Percentiles rank a stretch among this genome's conserved stretches.
Evolutionary conservation across 1,140 invertebrate species (phyloP).

Genomic region (Drosophila rhopaloa): DNA sequence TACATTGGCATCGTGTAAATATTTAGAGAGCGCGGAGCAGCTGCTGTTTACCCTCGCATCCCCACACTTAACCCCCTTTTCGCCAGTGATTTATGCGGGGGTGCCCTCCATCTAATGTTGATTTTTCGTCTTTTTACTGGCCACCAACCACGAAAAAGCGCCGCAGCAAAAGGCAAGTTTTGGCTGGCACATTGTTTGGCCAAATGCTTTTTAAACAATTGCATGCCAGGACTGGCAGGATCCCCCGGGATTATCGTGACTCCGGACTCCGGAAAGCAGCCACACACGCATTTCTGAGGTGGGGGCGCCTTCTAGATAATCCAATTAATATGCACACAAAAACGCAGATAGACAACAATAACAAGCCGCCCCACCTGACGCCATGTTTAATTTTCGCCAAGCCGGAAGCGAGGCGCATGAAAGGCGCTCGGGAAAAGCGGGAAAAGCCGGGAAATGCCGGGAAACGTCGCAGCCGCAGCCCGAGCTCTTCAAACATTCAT

Average conservation of each 20-base stretch:
- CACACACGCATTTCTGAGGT: slow-evolving; percentile 27
- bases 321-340: slow-evolving; percentile 81
- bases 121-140: slow-evolving; percentile 73
- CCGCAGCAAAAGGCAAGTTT: slow-evolving; percentile 4
- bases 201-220: slow-evolving; percentile 83
- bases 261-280: slow-evolving; percentile 15
- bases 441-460: slow-evolving; percentile 26
- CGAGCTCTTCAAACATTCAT: slow-evolving; percentile 46
- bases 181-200: slow-evolving; percentile 53
- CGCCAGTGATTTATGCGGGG: slow-evolving; percentile 65
- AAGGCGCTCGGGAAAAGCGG: slow-evolving; percentile 26
- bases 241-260: slow-evolving; percentile 77
- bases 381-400: slow-evolving; percentile 51
- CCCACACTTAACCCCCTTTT: slow-evolving; percentile 25
- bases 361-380: slow-evolving; percentile 41
- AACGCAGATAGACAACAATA: slow-evolving; percentile 61
- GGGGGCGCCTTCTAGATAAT: slow-evolving; percentile 66
- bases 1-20: slow-evolving; percentile 82
- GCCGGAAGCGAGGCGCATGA: slow-evolving; percentile 33
- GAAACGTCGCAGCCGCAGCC: slow-evolving; percentile 42
- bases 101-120: slow-evolving; percentile 63
- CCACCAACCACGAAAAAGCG: slow-evolving; percentile 23
- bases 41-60: slow-evolving; percentile 20
- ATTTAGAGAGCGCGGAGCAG: slow-evolving; percentile 70
- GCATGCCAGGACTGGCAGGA: slow-evolving; percentile 61